phyloP scores from a whole-genome alignment of 1,140 invertebrate genomes.

The Drosophila nigrodunni region DNA sequence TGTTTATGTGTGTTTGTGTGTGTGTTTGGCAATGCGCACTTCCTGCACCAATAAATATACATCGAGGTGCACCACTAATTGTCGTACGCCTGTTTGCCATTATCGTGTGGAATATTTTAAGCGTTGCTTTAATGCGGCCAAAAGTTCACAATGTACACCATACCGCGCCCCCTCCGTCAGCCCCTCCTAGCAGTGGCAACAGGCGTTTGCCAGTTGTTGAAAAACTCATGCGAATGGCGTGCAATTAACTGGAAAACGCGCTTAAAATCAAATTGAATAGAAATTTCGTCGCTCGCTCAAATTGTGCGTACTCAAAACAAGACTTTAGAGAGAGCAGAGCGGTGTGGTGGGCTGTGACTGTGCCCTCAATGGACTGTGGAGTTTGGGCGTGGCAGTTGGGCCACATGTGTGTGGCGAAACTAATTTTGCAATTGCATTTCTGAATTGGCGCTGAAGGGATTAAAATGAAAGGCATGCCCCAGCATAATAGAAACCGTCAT shows the following conservation, averaged over 20 bases:
- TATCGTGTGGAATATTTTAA: slow-evolving; percentile 68
- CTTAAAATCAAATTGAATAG: slow-evolving; percentile 82
- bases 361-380: not conserved
- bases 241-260: slow-evolving; percentile 82
- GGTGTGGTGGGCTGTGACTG: not conserved
- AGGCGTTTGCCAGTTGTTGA: slow-evolving; percentile 22
- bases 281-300: slow-evolving; percentile 77
- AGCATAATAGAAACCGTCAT: slow-evolving; percentile 61
- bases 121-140: slow-evolving; percentile 74
- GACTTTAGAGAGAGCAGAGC: not conserved
- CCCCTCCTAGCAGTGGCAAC: not conserved
- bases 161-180: not conserved
- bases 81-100: slow-evolving; percentile 65
- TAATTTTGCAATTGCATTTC: slow-evolving; percentile 75
- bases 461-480: slow-evolving; percentile 67
- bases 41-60: slow-evolving; percentile 71
- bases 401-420: slow-evolving; percentile 48
- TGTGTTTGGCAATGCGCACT: slow-evolving; percentile 51
- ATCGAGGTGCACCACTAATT: slow-evolving; percentile 62
- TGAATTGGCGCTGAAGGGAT: slow-evolving; percentile 71
- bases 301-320: slow-evolving; percentile 65
- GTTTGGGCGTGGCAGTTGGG: slow-evolving; percentile 14
- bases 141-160: slow-evolving; percentile 65
- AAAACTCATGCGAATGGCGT: slow-evolving; percentile 56
- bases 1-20: slow-evolving; percentile 7